phyloP scores from a whole-genome alignment of 2,888 invertebrate species.

The Rhyacophila evoluta region DNA sequence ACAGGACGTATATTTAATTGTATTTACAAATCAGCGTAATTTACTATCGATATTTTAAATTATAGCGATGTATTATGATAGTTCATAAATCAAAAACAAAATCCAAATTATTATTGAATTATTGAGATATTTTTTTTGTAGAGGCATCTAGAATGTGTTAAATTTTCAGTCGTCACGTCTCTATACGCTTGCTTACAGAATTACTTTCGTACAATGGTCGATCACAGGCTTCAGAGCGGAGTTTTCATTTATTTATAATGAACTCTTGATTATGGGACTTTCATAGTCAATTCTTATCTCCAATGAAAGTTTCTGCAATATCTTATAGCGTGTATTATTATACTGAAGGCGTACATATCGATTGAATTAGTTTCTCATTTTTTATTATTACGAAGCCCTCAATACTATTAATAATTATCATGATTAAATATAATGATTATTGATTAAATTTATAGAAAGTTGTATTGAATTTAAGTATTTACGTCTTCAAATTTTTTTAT shows the following conservation, averaged over 20 bases:
- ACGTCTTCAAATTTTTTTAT: no score
- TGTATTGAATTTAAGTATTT: no score
- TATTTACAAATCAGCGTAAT: no score
- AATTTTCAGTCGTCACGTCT: conserved; percentile 16
- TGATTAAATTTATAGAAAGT: not conserved
- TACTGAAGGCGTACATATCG: not conserved
- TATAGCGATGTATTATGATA: no score
- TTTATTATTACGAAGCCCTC: not conserved
- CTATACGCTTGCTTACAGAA: conserved; percentile 21
- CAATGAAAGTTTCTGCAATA: conserved; percentile 7
- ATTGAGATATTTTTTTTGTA: no score
- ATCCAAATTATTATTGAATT: no score
- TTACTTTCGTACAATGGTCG: conserved; percentile 17
- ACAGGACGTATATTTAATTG: no score
- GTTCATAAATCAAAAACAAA: no score
- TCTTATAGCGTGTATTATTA: not conserved
- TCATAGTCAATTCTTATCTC: not conserved
- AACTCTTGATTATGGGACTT: not conserved
- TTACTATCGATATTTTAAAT: no score
- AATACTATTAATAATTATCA: not conserved
- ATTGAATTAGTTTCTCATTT: not conserved
- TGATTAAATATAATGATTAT: not conserved
- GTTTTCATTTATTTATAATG: conserved; percentile 26
- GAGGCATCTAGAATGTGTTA: not conserved
- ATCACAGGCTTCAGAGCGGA: not conserved